Percentiles rank a stretch among this genome's conserved stretches.
These are phyloP conservation scores for Leucania comma DNA, from an alignment of 2,888 invertebrate genomes.

Conservation along the genomic window DNA sequence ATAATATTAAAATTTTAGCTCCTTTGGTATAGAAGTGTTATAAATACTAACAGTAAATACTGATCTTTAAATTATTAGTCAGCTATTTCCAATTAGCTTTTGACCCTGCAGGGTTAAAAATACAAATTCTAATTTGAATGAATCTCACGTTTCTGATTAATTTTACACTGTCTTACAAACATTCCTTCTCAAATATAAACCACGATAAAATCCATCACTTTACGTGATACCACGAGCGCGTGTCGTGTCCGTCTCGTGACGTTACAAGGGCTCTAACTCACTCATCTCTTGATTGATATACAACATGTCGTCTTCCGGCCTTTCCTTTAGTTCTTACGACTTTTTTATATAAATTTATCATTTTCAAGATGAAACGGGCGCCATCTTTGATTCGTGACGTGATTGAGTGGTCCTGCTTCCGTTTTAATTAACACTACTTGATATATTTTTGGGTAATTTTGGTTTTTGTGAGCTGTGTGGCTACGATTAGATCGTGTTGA, in stretches of 20 bases:
- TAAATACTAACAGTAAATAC: neutral
- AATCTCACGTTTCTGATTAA: neutral
- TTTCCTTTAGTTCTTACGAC: slow-evolving; percentile 74
- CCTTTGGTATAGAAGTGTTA: neutral
- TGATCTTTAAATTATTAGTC: neutral
- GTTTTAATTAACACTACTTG: slow-evolving; percentile 74
- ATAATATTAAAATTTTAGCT: neutral
- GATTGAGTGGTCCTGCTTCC: slow-evolving; percentile 82
- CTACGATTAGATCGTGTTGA: slow-evolving; percentile 44
- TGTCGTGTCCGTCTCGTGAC: slow-evolving; percentile 52
- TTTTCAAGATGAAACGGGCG: slow-evolving; percentile 83
- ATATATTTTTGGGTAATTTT: slow-evolving; percentile 67
- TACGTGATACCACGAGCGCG: slow-evolving; percentile 52
- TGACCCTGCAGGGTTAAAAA: neutral
- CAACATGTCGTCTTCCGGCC: slow-evolving; percentile 78
- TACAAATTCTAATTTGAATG: neutral
- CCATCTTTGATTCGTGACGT: slow-evolving; percentile 82
- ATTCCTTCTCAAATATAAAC: slow-evolving; percentile 18
- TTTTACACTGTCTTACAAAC: neutral
- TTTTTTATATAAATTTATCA: slow-evolving; percentile 80
- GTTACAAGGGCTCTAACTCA: slow-evolving; percentile 60
- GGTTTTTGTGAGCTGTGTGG: slow-evolving; percentile 37
- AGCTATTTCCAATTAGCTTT: neutral
- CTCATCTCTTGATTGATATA: slow-evolving; percentile 75
- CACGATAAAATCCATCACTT: slow-evolving; percentile 38